Percentiles rank a stretch among this genome's conserved stretches.
phyloP scores from a whole-genome alignment of 2,888 invertebrate genomes.

The Amiota minor region DNA sequence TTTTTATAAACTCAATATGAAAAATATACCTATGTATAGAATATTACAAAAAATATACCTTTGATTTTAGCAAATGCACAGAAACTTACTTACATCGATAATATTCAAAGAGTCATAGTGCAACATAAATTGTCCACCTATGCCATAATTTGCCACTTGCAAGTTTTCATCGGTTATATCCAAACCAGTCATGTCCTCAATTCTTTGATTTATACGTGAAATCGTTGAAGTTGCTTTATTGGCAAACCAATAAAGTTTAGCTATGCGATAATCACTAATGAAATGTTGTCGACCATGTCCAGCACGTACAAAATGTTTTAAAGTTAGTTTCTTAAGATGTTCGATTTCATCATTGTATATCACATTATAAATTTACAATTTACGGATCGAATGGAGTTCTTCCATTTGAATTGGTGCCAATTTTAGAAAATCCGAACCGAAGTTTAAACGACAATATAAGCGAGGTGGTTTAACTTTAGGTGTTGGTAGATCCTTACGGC shows the following conservation, averaged over 20 bases:
- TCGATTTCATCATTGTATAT: conserved; percentile 59
- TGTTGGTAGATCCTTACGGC: conserved; percentile 60
- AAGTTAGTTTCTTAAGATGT: conserved; percentile 54
- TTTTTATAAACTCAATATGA: too few relatives aligned
- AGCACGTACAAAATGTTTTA: conserved; percentile 58
- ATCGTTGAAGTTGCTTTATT: conserved; percentile 51
- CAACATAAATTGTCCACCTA: conserved; percentile 68
- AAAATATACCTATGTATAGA: too few relatives aligned
- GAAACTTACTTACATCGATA: conserved; percentile 47
- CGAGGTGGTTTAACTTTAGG: conserved; percentile 31
- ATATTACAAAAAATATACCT: not conserved
- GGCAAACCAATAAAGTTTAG: conserved; percentile 65
- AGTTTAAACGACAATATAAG: conserved; percentile 65
- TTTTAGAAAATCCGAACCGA: conserved; percentile 57
- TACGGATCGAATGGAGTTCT: conserved; percentile 61
- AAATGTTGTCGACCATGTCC: not conserved
- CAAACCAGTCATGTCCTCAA: conserved; percentile 67
- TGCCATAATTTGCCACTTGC: conserved; percentile 69
- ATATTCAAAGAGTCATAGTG: conserved; percentile 68
- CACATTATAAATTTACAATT: conserved; percentile 65
- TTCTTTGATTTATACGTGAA: conserved; percentile 54
- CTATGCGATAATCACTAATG: conserved; percentile 50
- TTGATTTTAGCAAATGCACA: not conserved
- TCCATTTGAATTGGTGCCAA: conserved; percentile 70
- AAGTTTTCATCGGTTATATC: conserved; percentile 59